Evolutionary conservation across 2,888 invertebrate genomes (phyloP), one percentile per base, ranked within the genome.

Genomic region (Lissocephala sabroskyi): DNA sequence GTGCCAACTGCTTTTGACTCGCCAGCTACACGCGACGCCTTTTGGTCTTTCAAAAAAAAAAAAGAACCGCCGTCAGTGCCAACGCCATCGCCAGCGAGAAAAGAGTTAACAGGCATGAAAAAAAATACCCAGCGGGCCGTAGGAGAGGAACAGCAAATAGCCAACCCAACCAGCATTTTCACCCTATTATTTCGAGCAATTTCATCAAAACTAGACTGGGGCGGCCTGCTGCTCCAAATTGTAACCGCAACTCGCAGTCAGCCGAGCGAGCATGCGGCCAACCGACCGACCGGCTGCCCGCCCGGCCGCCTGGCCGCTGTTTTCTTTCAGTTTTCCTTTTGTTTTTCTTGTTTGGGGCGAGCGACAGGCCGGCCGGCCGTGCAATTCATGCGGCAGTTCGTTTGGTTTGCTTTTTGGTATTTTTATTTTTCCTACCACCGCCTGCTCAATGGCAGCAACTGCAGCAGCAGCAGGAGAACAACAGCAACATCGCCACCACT

Each of bases 181-280:
- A 71, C 75, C 75, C 71, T 67, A 71, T 71, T 71, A 71, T 71
- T 71, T 71, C 67, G 48, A 61, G 65, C 71, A 74, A 74, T 71
- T 71, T 67, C 70, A 60, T 70, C 70, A 70, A 68, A 74, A 70
- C 59, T 64, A 66, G 74, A 70, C 54, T 53, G 59, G 49, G 56
- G 53, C 56, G 61, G 61, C 58, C 63, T 53, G 43, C 59, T 70
- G 70, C 56, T 64, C 65, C 57, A 61, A 70, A 70, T 74, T 59
- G 70, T 70, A 62, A 70, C 75, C 71, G 56, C 71, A 70, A 52
- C 52, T 61, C 33, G 23, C 41, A 37, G 14, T 49, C 49, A 33
- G 48, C 41, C 23, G 45, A 33, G 45, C 49, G 36, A 13, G n/a
- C n/a, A n/a, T 51, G 45, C 44, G 45, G 52, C 35, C 11, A 6